A percentile compares a stretch with the other conserved stretches of the same genome.
Conservation (phyloP, 2,113 vertebrate genomes). For the Cnemophilus loriae region DNA sequence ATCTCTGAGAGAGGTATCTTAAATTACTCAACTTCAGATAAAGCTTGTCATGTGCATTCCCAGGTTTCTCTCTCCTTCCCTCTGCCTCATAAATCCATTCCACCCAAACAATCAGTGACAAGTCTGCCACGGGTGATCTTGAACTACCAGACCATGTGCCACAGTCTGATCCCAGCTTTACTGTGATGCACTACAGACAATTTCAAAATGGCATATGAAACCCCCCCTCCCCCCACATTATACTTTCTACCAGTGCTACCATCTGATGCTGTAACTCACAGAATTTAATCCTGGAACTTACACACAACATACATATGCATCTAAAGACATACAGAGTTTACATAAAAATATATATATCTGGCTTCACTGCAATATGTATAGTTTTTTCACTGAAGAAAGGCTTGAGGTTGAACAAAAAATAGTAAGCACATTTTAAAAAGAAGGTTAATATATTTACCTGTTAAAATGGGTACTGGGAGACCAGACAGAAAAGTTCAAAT, state of each 20-base stretch:
- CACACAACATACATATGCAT: slow-evolving; percentile 4
- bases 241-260: slow-evolving; percentile 15
- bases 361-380: slow-evolving; percentile 20
- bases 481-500: not conserved
- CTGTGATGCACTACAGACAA: slow-evolving; percentile 1
- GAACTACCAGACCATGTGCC: not conserved
- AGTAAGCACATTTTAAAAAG: not conserved
- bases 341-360: slow-evolving; percentile 30
- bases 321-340: slow-evolving; percentile 21
- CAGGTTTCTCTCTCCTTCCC: not conserved
- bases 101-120: not conserved
- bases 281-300: slow-evolving; percentile 37
- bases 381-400: slow-evolving; percentile 29
- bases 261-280: slow-evolving; percentile 38
- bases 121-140: not conserved
- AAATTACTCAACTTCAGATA: slow-evolving; percentile 30
- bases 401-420: not conserved
- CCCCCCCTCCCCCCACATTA: not conserved
- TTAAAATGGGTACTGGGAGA: slow-evolving; percentile 7
- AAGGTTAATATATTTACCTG: not conserved
- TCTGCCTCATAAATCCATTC: slow-evolving; percentile 5
- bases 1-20: not conserved
- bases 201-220: slow-evolving; percentile 47
- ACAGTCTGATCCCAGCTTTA: not conserved
- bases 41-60: not conserved